Conservation (phyloP, 2,113 vertebrate genomes). For the Indicator maculatus region DNA sequence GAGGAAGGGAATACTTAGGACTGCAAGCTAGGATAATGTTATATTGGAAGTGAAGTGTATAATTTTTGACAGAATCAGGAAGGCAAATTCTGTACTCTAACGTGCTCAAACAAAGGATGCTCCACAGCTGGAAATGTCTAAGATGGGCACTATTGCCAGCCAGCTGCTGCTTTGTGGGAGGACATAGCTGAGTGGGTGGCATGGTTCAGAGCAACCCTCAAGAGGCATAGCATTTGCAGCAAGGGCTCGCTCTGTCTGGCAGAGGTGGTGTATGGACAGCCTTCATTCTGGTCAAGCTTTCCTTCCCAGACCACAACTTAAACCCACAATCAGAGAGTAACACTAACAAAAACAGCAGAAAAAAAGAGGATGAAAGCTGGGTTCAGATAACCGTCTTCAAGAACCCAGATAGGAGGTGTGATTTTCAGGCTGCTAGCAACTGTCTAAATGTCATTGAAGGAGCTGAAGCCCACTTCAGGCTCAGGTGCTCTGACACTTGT, state of each 20-base stretch:
- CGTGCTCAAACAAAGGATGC: neutral
- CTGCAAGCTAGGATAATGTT: neutral
- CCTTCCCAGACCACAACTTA: neutral
- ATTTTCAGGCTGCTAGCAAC: neutral
- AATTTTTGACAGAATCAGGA: neutral
- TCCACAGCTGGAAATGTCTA: neutral
- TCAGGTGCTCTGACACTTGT: neutral
- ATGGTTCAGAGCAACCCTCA: neutral
- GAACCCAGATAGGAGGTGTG: neutral
- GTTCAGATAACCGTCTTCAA: neutral
- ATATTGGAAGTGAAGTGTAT: too few species aligned
- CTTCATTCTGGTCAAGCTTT: neutral
- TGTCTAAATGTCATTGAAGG: neutral
- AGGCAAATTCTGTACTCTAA: neutral
- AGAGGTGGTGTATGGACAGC: neutral
- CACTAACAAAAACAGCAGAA: neutral
- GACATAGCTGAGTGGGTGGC: neutral
- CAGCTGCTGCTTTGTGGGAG: neutral
- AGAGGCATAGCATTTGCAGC: neutral
- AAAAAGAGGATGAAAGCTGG: neutral
- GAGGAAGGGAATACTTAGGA: neutral
- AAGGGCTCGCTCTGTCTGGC: neutral
- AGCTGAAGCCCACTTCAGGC: neutral
- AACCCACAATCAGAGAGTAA: neutral
- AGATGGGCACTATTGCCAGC: neutral